Evolutionary conservation across 2,797 vertebrate species (phyloP), one percentile per base, ranked within the genome.

Genomic region (Tokudaia tokunoshimensis): DNA sequence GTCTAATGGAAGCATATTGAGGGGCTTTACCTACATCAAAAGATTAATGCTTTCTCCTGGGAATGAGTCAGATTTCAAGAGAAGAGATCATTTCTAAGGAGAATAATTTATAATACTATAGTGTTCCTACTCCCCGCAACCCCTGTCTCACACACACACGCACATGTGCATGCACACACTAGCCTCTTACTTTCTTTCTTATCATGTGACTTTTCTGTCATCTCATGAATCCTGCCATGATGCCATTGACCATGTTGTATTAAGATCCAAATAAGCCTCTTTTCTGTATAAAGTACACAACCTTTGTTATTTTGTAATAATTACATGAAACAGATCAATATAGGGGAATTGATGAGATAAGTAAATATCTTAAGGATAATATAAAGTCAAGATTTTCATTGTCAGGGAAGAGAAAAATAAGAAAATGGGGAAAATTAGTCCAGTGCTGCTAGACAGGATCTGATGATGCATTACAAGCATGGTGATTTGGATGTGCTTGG

Each of bases 341-440:
- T 3, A 83, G 34, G 50, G 19, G 4, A 52, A 79, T 61, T 85
- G 72, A 91, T 44, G 47, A 84, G n/a, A 44, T 72, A 79, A 44
- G 37, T 47, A 82, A 75, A 52, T 75, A 52, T 47, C n/a, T 84
- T 93, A 92, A 85, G 29, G 44, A 76, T 52, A 89, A 75, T 29
- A 22, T 76, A 52, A 74, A 93, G 26, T 17, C 17, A 47, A 31
- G 17, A 88, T 75, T 84, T 65, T 82, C 47, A 87, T 4, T 89
- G 65, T 92, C 65, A 92, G 31, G 92, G 63, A 88, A 91, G 24
- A 65, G 15, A 72, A 61, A 89, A 95, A 84, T 34, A 83, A 29
- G 11, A 34, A 76, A 82, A 74, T 3, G 50, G 24, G 87, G 22
- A 47, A 92, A 89, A 89, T 9, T 26, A 85, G 63, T 93, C 20